Base-by-base conservation (phyloP, 2,797 vertebrate species). In the Alcedo atthis region DNA sequence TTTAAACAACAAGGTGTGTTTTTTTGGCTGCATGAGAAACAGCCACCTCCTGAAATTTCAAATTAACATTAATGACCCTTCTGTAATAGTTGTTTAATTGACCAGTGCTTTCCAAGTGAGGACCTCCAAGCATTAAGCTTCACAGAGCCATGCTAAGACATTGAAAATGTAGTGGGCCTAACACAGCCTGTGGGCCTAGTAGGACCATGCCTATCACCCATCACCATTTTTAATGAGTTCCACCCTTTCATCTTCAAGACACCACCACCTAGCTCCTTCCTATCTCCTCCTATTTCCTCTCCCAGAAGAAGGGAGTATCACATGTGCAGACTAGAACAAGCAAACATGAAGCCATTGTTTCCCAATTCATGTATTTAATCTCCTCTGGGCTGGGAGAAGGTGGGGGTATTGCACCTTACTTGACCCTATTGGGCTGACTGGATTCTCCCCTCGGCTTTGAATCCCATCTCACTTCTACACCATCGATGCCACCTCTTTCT, bases 161-260 rank as follows among this genome's bases (percentile, higher is more conserved):
- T 18, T 1, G 37, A 3, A 19, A 3, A 19, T 3, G 0, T 0
- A 11, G 40, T 22, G 46, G 24, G n/a, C 17, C 46, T 2, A 4
- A 10, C 2, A 0, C 25, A 18, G 19, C 22, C 22, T 2, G 8
- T 3, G 18, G 59, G 62, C n/a, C 25, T 3, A 7, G 22, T 0
- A 62, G 63, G 45, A 67, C 33, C 4, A 0, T 2, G 15, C 32
- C 43, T 26, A 12, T 17, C 58, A 55, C 42, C 12, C 53, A 35
- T 6, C 19, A 5, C 28, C 4, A 7, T 5, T 18, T 30, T 24
- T 6, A 4, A 1, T 24, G n/a, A 76, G 18, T 17, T 22, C 17
- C 14, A 4, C 17, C 26, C 26, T 35, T 4, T 7, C 24, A 59
- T 19, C 16, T 58, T 58, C 30, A 45, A 35, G 32, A 40, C 18